A percentile compares a stretch with the other conserved stretches of the same genome.
phyloP scores from a whole-genome alignment of 2,113 vertebrate genomes.

The Embiotoca jacksoni region DNA sequence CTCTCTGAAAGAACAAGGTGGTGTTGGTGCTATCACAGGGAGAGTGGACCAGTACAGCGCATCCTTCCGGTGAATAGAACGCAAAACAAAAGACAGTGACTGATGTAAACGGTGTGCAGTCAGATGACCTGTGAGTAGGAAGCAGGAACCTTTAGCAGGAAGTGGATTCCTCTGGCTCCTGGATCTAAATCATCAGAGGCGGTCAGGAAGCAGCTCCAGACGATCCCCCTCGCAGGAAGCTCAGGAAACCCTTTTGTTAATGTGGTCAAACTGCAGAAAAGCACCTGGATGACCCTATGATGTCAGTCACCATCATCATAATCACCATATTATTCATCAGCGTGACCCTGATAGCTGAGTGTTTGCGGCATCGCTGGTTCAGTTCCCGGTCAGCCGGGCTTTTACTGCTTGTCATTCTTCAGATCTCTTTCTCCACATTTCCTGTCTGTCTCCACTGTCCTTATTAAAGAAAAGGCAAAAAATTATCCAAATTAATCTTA shows the following conservation, averaged over 20 bases:
- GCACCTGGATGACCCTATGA: neutral
- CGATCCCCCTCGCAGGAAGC: slow-evolving; percentile 9
- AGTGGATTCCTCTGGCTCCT: neutral
- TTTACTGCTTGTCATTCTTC: too few species aligned
- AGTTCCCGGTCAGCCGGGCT: too few species aligned
- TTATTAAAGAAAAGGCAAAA: too few species aligned
- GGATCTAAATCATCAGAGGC: neutral
- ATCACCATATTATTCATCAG: too few species aligned
- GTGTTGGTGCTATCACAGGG: neutral
- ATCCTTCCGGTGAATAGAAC: neutral
- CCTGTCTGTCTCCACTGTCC: too few species aligned
- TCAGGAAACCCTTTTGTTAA: neutral
- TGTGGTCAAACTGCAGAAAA: slow-evolving; percentile 9
- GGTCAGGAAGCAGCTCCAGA: slow-evolving; percentile 1
- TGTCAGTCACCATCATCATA: neutral
- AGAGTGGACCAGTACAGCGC: slow-evolving; percentile 54
- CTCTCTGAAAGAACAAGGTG: slow-evolving; percentile 57
- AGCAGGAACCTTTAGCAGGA: neutral
- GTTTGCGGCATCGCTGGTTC: too few species aligned
- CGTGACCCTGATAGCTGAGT: too few species aligned
- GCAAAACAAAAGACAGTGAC: neutral
- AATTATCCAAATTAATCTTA: too few species aligned
- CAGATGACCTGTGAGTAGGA: neutral
- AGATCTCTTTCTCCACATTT: too few species aligned
- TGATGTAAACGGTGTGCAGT: neutral